Conservation (phyloP, 2,113 vertebrate species). For the Periophthalmodon schlosseri region DNA sequence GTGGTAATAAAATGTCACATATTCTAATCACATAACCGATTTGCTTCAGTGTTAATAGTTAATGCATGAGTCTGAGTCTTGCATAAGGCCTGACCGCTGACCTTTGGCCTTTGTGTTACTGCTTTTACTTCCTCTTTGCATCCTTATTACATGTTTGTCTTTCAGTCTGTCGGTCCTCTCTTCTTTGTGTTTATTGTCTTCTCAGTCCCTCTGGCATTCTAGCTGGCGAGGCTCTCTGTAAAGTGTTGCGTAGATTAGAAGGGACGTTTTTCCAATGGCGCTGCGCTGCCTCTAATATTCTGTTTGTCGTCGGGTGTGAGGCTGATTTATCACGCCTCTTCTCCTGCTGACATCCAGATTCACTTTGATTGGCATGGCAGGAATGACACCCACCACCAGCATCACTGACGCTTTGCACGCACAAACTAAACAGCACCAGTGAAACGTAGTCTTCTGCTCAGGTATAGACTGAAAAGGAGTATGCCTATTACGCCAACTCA, state of each 20-base stretch:
- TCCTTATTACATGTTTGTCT: slow-evolving; percentile 26
- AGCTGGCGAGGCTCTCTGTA: slow-evolving; percentile 60
- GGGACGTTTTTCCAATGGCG: slow-evolving; percentile 75
- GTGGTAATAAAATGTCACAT: neutral
- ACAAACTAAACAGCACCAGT: neutral
- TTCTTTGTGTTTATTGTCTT: slow-evolving; percentile 38
- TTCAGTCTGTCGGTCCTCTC: slow-evolving; percentile 35
- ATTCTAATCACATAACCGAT: neutral
- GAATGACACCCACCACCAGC: slow-evolving; percentile 51
- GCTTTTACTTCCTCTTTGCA: slow-evolving; percentile 20
- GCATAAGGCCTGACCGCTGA: neutral
- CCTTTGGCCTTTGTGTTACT: slow-evolving; percentile 36
- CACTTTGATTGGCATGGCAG: slow-evolving; percentile 67
- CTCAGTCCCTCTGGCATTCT: slow-evolving; percentile 43
- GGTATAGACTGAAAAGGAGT: slow-evolving; percentile 29
- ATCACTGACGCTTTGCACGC: slow-evolving; percentile 11
- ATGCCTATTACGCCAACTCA: slow-evolving; percentile 44
- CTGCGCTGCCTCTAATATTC: slow-evolving; percentile 68
- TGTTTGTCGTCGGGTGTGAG: slow-evolving; percentile 72
- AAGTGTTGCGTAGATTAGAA: slow-evolving; percentile 73
- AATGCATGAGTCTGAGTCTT: neutral
- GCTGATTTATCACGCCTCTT: slow-evolving; percentile 74
- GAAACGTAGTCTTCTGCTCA: slow-evolving; percentile 20
- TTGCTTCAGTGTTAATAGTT: neutral
- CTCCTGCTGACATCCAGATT: slow-evolving; percentile 71